Evolutionary conservation across 92 coral and sea anemone genomes (phyloP), one percentile per base, ranked within the genome.

Genomic region (Parazoanthus swiftii): DNA sequence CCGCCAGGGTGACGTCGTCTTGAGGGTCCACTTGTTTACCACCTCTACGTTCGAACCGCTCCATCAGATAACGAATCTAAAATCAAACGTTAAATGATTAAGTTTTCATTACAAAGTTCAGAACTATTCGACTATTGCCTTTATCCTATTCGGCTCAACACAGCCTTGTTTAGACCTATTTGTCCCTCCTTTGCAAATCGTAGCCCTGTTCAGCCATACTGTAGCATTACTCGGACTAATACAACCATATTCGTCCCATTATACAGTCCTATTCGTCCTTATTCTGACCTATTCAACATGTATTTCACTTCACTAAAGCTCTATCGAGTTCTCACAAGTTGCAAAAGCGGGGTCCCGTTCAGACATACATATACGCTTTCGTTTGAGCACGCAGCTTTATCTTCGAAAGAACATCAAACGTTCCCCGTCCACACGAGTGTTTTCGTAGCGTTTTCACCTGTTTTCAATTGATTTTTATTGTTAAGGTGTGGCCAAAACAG

Each of bases 1-100:
- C 79, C 10, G 90, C 59, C 78, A 88, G 66, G 6, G 70, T 68
- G 71, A 88, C 35, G 89, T 91, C 93, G 43, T 29, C 82, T 74
- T 67, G 79, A n/a, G 88, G 90, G 54, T 59, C 71, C 5, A 67
- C 18, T 15, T 90, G 70, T 65, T 82, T 71, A 0, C 85, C 76
- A 25, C 68, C 67, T 14, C 80, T 59, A 70, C 1, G 72, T 35
- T 80, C 85, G 6, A 80, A 56, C 29, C 85, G 63, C 43, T 59
- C 85, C 50, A 80, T 58, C 72, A 80, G 35, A 54, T 56, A 58
- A 33, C 37, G 85, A 56, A 58, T 80, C 85, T 80, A 58, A 80
- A 80, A 63, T 63, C 26, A 63, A 63, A 63, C 70, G 8, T 63
- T 21, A 63, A 63, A 9, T 23, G 16, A 63, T 20, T 3, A 63